Percentiles rank a stretch among this genome's conserved stretches.
Conservation (phyloP, 1,140 invertebrate species). For the Caerostris darwini region DNA sequence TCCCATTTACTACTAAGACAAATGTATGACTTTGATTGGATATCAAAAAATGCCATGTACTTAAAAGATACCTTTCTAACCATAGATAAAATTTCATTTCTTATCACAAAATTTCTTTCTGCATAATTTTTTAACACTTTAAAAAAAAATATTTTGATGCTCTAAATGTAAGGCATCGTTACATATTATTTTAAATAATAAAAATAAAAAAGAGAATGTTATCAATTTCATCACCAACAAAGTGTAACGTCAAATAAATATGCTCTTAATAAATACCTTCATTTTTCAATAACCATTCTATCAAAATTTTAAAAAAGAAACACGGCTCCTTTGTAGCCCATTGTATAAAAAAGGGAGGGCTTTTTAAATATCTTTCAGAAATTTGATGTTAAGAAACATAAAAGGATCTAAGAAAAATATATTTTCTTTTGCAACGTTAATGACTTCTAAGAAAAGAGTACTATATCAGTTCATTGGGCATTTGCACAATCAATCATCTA, state of each 20-base stretch:
- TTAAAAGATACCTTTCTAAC: too few species aligned
- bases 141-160: not conserved
- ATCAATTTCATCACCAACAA: slow-evolving; percentile 32
- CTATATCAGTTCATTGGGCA: not conserved
- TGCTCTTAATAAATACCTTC: slow-evolving; percentile 52
- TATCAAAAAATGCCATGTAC: too few species aligned
- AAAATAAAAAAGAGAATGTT: not conserved
- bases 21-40: too few species aligned
- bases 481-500: slow-evolving; percentile 30
- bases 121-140: not conserved
- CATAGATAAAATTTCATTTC: too few species aligned
- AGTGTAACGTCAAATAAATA: slow-evolving; percentile 37
- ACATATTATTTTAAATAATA: not conserved
- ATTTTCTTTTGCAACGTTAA: slow-evolving; percentile 1
- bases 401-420: slow-evolving; percentile 1
- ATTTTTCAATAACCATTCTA: slow-evolving; percentile 46
- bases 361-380: slow-evolving; percentile 34
- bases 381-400: slow-evolving; percentile 33
- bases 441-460: slow-evolving; percentile 25
- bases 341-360: not conserved
- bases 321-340: not conserved
- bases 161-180: not conserved
- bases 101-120: not conserved
- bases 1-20: too few species aligned
- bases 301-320: slow-evolving; percentile 1